Evolutionary conservation across 1,140 invertebrate genomes (phyloP).

Genomic region (Phocides pigmalion): DNA sequence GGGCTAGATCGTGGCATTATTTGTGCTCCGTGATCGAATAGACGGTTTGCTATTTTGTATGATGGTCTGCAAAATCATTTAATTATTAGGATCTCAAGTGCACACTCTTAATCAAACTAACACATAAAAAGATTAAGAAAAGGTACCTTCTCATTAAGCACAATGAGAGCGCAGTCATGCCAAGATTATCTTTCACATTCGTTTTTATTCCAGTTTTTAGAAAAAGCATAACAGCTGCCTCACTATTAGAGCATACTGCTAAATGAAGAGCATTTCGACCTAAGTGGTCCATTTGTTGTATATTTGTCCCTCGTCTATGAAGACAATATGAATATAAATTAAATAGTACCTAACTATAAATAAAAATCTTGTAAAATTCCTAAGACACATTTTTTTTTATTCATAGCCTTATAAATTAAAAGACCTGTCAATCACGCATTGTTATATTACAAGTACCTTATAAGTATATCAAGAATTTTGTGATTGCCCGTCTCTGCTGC

Average conservation of each 20-base stretch:
- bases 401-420: no score
- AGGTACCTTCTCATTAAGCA: conserved; percentile 69
- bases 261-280: conserved; percentile 69
- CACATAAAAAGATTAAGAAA: not conserved
- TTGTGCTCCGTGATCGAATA: conserved; percentile 63
- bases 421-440: no score
- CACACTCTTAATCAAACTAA: not conserved
- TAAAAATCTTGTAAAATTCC: no score
- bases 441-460: no score
- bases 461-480: conserved; percentile 47
- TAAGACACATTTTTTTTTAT: no score
- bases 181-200: conserved; percentile 64
- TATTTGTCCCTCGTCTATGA: conserved; percentile 48
- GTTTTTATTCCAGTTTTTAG: conserved; percentile 53
- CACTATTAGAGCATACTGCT: conserved; percentile 55
- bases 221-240: conserved; percentile 46
- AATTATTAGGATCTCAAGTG: not conserved
- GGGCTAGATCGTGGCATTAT: conserved; percentile 51
- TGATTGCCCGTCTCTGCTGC: conserved; percentile 65
- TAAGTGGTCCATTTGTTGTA: conserved; percentile 60
- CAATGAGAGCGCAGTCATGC: conserved; percentile 69
- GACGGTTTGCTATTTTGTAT: conserved; percentile 51
- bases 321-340: conserved; percentile 7
- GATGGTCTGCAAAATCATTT: conserved; percentile 58
- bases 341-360: no score